These are phyloP conservation scores for Ramphastos sulfuratus DNA, from an alignment of 2,113 vertebrate genomes.

Conservation along the genomic window DNA sequence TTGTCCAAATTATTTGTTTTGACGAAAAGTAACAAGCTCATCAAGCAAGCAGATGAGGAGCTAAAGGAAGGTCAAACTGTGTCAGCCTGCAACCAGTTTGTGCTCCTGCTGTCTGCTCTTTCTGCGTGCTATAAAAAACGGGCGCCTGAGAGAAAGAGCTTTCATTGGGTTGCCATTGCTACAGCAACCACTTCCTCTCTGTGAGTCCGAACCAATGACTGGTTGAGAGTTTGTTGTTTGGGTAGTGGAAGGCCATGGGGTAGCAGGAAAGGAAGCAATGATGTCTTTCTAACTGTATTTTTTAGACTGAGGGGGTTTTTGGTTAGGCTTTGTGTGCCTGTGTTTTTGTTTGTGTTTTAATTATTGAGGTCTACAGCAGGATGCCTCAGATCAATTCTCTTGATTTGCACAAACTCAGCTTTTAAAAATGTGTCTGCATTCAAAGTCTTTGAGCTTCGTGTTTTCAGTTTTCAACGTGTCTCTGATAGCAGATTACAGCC, in stretches of 20 bases:
- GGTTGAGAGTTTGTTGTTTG: neutral
- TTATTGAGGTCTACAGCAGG: neutral
- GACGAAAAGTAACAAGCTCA: conserved; percentile 54
- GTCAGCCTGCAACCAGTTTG: neutral
- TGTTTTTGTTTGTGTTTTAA: neutral
- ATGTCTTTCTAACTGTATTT: neutral
- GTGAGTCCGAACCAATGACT: neutral
- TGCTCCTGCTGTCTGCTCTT: neutral
- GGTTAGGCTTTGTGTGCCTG: neutral
- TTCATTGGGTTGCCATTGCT: neutral
- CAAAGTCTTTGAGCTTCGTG: neutral
- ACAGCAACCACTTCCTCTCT: conserved; percentile 5
- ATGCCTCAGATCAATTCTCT: neutral
- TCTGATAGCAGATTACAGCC: neutral
- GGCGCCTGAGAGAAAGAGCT: neutral
- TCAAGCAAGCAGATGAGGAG: conserved; percentile 34
- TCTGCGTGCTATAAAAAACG: neutral
- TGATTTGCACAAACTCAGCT: neutral
- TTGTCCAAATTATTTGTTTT: conserved; percentile 63
- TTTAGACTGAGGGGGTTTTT: neutral
- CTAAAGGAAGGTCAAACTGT: conserved; percentile 37
- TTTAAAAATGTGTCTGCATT: neutral
- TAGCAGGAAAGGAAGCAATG: neutral
- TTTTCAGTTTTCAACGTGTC: neutral
- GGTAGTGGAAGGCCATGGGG: neutral